These are phyloP conservation scores for Circaetus gallicus DNA, from an alignment of 2,113 vertebrate genomes.

Conservation along the genomic window DNA sequence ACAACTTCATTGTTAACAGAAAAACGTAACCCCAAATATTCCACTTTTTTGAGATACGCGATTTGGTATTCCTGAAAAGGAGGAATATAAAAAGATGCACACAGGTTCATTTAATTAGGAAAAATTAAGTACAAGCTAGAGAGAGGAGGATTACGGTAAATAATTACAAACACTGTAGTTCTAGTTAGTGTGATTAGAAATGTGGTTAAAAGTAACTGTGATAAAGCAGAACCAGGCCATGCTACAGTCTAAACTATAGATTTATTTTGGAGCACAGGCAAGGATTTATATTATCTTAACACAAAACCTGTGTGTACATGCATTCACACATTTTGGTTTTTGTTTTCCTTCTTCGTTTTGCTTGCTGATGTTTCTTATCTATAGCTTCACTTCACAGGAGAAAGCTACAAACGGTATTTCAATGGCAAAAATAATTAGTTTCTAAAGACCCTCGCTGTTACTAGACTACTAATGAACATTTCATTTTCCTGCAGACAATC, in stretches of 20 bases:
- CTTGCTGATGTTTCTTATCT: background rate
- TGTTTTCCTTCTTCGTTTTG: background rate
- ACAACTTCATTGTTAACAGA: background rate
- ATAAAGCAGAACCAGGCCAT: background rate
- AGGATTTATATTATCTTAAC: background rate
- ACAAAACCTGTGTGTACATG: background rate
- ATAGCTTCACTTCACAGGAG: background rate
- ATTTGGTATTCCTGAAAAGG: background rate
- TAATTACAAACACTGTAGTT: background rate
- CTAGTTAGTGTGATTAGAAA: background rate
- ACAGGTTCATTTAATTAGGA: background rate
- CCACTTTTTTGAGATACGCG: background rate
- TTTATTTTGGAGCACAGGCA: background rate
- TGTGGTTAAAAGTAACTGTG: background rate
- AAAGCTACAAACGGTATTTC: background rate
- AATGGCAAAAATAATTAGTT: background rate
- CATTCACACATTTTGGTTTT: fast-evolving
- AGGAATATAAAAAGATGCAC: background rate
- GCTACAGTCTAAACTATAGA: background rate
- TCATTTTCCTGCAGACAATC: background rate
- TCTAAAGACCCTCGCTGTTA: background rate
- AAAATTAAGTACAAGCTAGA: background rate
- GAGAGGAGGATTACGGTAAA: background rate
- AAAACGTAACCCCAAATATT: background rate
- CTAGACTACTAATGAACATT: background rate